phyloP scores from a whole-genome alignment of 2,113 vertebrate species.

The Saccopteryx leptura region DNA sequence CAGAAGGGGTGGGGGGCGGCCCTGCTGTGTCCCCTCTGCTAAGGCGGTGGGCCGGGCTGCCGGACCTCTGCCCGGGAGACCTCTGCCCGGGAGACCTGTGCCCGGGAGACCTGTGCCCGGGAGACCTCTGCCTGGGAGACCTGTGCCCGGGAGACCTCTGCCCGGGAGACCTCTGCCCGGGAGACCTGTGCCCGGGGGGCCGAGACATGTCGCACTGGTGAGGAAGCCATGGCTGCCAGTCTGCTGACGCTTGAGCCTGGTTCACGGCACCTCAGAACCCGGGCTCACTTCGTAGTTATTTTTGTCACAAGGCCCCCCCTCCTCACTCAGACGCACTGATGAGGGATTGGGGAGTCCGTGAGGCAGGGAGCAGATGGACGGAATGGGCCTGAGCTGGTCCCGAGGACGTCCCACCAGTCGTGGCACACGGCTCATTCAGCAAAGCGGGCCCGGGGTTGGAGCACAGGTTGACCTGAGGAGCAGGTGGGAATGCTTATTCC shows the following conservation, averaged over 20 bases:
- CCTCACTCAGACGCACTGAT: neutral
- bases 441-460: neutral
- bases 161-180: no score
- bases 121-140: no score
- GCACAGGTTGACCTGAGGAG: accelerated
- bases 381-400: neutral
- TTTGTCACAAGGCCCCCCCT: neutral
- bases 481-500: no score
- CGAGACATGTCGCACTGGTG: neutral
- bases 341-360: neutral
- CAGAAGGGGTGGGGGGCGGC: accelerated
- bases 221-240: accelerated
- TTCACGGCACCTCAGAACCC: neutral
- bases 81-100: no score
- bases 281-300: no score
- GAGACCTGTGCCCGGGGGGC: no score
- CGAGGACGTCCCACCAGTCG: neutral
- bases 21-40: neutral
- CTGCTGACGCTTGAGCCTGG: accelerated
- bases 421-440: accelerated
- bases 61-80: no score
- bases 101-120: no score
- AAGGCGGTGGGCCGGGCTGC: accelerated
- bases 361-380: no score
- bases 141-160: no score